phyloP scores from a whole-genome alignment of 2,797 vertebrate species.

The Lagodon rhomboides region DNA sequence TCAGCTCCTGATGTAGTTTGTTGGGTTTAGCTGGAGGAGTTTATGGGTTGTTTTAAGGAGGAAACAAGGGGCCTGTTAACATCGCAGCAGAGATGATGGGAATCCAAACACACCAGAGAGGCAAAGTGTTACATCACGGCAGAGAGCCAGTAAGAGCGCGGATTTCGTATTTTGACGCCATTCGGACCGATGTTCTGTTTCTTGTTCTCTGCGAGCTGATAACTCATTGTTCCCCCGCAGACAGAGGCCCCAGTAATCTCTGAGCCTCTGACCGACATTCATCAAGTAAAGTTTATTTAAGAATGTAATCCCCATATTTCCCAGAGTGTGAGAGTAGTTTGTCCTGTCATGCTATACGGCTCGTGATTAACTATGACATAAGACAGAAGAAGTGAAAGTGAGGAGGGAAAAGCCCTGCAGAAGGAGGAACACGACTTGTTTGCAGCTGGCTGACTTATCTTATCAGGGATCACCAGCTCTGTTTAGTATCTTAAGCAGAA shows the following conservation, averaged over 20 bases:
- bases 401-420: slow-evolving; percentile 18
- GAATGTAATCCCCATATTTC: slow-evolving; percentile 54
- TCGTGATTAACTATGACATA: slow-evolving; percentile 43
- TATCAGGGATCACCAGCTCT: slow-evolving; percentile 65
- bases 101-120: slow-evolving; percentile 27
- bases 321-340: slow-evolving; percentile 7
- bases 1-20: slow-evolving; percentile 6
- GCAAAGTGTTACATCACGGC: not conserved
- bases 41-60: slow-evolving; percentile 14
- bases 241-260: slow-evolving; percentile 20
- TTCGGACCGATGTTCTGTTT: not conserved
- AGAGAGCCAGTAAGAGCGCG: not conserved
- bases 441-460: slow-evolving; percentile 57
- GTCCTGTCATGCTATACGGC: slow-evolving; percentile 11
- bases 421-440: slow-evolving; percentile 53
- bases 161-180: slow-evolving; percentile 3
- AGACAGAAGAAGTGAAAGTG: slow-evolving; percentile 52
- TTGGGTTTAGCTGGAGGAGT: not conserved
- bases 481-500: slow-evolving; percentile 48
- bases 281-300: slow-evolving; percentile 46
- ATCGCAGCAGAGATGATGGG: slow-evolving; percentile 26
- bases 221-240: slow-evolving; percentile 17
- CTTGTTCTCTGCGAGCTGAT: slow-evolving; percentile 7
- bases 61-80: slow-evolving; percentile 12
- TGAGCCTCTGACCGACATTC: slow-evolving; percentile 12